Percentiles rank a stretch among this genome's conserved stretches.
Evolutionary conservation across 2,113 vertebrate genomes (phyloP).

Genomic region (Python bivittatus): DNA sequence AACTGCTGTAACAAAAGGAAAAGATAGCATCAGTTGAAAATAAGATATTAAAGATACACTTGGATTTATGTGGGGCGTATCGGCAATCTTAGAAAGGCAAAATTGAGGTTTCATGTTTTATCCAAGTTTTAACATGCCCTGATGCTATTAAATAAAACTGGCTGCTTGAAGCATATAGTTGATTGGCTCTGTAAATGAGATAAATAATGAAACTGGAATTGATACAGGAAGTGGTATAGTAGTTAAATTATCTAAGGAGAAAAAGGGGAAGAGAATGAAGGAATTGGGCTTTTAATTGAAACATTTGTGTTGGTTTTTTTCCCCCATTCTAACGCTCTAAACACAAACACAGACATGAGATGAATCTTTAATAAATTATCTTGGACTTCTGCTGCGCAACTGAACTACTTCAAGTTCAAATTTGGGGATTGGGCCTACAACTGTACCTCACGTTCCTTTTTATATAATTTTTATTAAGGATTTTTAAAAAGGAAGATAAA

Average conservation of each 20-base stretch:
- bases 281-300: not conserved
- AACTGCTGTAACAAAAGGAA: not conserved
- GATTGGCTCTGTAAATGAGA: slow-evolving; percentile 24
- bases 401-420: not conserved
- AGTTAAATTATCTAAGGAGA: not conserved
- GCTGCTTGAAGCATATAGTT: slow-evolving; percentile 11
- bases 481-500: no score
- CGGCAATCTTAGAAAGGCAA: not conserved
- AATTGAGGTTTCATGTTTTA: not conserved
- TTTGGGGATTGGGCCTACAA: no score
- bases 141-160: not conserved
- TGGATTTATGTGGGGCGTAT: not conserved
- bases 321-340: slow-evolving; percentile 44
- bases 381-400: not conserved
- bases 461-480: not conserved
- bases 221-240: slow-evolving; percentile 30
- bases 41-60: not conserved
- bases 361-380: not conserved
- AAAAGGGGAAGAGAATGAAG: not conserved
- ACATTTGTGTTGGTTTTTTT: not conserved
- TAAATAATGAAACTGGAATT: slow-evolving; percentile 38
- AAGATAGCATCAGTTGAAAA: not conserved
- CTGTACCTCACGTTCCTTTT: not conserved
- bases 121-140: not conserved
- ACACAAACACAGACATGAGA: not conserved